Base-by-base conservation (phyloP, 2,797 vertebrate genomes). In the Aplochiton taeniatus region DNA sequence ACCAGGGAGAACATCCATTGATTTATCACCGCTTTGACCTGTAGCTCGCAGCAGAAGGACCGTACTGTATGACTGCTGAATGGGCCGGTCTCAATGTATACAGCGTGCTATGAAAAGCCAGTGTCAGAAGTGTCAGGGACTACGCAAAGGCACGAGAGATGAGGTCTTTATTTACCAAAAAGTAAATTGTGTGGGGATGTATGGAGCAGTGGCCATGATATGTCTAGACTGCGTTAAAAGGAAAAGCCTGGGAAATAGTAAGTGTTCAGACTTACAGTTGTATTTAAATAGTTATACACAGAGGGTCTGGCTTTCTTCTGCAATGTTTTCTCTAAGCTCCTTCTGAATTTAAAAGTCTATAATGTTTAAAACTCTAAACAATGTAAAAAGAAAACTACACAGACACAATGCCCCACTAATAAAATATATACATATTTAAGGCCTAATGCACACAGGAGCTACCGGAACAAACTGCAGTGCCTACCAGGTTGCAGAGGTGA, bases 21-120 rank as follows among this genome's bases (percentile, higher is more conserved):
- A 90, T 90, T 86, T 86, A 87, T 88, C 82, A 83, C 82, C 58
- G 54, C 77, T 75, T 72, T 80, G 85, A 88, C 87, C 84, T 76
- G 80, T 62, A 83, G 81, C 80, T 85, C 76, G 82, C 82, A 87
- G 85, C 82, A 86, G 75, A 69, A 44, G 70, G 76, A 79, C 73
- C 48, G 51, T 42, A 4, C 61, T 54, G 68, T 73, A 57, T 61
- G 68, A 77, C 58, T 63, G 78, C 78, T 82, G 80, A 82, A 80
- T 69, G 70, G 64, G 70, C 69, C 71, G 62, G 75, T 77, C 68
- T 62, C 75, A 73, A 65, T 43, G 48, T 42, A 56, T 14, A 45
- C 58, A 60, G 55, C 55, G 12, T 16, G 42, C 55, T 44, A 41
- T 20, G 13, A n/a, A 68, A 78, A 73, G 67, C 49, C 54, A 63